phyloP scores from a whole-genome alignment of 2,113 vertebrate genomes.

The Motacilla tschutschensis region DNA sequence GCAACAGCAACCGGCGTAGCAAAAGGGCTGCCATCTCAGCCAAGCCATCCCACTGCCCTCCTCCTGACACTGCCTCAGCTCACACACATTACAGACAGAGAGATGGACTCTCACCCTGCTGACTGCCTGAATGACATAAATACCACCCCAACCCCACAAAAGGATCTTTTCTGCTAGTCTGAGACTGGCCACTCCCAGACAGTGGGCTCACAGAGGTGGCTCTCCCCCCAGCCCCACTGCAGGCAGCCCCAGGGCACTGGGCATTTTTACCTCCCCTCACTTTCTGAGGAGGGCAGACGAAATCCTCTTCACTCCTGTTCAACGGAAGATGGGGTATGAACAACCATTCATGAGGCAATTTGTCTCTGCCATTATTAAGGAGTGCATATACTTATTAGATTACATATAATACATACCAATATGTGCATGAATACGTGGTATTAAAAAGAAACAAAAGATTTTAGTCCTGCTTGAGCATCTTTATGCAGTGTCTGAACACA shows the following conservation, averaged over 20 bases:
- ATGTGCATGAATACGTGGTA: background rate
- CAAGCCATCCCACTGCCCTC: background rate
- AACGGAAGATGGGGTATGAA: background rate
- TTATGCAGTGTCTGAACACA: background rate
- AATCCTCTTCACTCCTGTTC: background rate
- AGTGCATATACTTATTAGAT: background rate
- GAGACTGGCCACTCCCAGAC: background rate
- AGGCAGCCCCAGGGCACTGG: background rate
- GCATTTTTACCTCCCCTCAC: background rate
- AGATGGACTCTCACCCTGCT: background rate
- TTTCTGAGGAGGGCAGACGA: background rate
- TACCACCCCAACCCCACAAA: background rate
- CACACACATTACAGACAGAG: background rate
- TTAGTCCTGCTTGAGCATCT: background rate
- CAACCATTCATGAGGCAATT: background rate
- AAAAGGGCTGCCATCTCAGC: background rate
- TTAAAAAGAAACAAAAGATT: constrained; percentile 15
- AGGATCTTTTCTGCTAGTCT: background rate
- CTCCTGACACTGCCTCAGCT: background rate
- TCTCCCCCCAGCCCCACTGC: fast-evolving
- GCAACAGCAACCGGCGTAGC: background rate
- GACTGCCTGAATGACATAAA: background rate
- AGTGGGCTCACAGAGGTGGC: fast-evolving
- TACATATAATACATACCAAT: background rate
- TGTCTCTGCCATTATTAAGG: background rate